phyloP scores from a whole-genome alignment of 2,113 vertebrate species.

The Oophaga pumilio region DNA sequence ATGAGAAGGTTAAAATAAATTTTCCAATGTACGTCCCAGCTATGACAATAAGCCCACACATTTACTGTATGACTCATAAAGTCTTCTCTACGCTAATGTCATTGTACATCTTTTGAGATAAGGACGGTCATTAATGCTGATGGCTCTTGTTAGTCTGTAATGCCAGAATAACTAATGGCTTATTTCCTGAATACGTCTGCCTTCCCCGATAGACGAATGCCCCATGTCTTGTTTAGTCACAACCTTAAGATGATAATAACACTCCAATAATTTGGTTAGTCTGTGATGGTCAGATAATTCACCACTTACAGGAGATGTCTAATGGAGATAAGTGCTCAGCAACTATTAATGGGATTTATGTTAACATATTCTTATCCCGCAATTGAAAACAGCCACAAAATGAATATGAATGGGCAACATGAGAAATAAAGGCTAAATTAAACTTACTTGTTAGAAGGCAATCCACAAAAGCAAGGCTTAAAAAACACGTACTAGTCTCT shows the following conservation, averaged over 20 bases:
- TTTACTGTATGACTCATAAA: slow-evolving; percentile 54
- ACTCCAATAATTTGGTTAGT: slow-evolving; percentile 22
- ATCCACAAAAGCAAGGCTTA: not conserved
- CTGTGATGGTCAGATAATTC: slow-evolving; percentile 28
- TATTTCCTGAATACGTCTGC: slow-evolving; percentile 38
- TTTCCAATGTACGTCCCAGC: not conserved
- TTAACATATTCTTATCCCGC: slow-evolving; percentile 28
- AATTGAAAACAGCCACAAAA: slow-evolving; percentile 16
- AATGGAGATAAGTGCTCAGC: slow-evolving; percentile 48
- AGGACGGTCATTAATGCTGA: slow-evolving; percentile 49
- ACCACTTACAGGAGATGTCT: slow-evolving; percentile 37
- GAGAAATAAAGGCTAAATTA: not conserved
- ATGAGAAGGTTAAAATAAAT: slow-evolving; percentile 5
- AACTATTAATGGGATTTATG: slow-evolving; percentile 37
- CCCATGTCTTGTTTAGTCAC: slow-evolving; percentile 28
- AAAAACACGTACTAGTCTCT: not conserved
- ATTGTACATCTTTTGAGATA: slow-evolving; percentile 47
- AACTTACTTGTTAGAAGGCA: not conserved
- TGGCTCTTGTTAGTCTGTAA: slow-evolving; percentile 25
- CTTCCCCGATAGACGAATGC: slow-evolving; percentile 41
- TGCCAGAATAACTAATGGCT: slow-evolving; percentile 33
- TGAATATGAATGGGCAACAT: not conserved
- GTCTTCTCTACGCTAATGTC: slow-evolving; percentile 40
- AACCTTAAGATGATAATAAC: slow-evolving; percentile 45
- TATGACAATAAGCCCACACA: slow-evolving; percentile 34